Conservation (phyloP, 2,797 vertebrate species). For the Hypotaenidia philippensis region DNA sequence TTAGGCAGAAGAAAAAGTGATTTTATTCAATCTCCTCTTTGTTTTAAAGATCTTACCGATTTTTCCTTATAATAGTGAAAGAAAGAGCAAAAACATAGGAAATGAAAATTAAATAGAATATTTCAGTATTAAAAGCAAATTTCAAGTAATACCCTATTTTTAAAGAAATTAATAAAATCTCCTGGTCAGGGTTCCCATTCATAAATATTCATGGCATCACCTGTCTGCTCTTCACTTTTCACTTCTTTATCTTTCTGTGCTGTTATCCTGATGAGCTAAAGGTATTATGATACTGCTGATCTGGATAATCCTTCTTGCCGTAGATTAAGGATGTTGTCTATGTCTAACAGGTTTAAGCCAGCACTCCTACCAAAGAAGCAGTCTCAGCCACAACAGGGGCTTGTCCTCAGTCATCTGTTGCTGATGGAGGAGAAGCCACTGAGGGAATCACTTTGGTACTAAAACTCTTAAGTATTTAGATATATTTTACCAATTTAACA, state of each 20-base stretch:
- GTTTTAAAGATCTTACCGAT: neutral
- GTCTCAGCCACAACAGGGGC: neutral
- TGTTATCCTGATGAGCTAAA: neutral
- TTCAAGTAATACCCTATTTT: neutral
- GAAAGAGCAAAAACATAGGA: neutral
- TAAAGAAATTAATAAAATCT: neutral
- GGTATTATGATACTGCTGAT: neutral
- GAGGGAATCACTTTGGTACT: fast-evolving
- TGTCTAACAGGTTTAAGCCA: neutral
- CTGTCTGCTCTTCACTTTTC: neutral
- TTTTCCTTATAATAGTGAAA: neutral
- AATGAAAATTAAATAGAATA: neutral
- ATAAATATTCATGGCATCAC: neutral
- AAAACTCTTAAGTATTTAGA: neutral
- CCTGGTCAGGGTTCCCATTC: neutral
- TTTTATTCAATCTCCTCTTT: neutral
- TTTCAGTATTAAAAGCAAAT: neutral
- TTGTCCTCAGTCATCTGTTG: neutral
- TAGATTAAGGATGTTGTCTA: neutral
- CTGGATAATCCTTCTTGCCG: neutral
- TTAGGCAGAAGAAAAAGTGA: neutral
- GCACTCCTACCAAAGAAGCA: neutral
- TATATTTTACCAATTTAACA: neutral
- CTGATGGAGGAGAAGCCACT: fast-evolving
- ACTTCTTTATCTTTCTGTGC: neutral